Evolutionary conservation across 2,113 vertebrate species (phyloP).

Genomic region (Gymnocephalus cernua): DNA sequence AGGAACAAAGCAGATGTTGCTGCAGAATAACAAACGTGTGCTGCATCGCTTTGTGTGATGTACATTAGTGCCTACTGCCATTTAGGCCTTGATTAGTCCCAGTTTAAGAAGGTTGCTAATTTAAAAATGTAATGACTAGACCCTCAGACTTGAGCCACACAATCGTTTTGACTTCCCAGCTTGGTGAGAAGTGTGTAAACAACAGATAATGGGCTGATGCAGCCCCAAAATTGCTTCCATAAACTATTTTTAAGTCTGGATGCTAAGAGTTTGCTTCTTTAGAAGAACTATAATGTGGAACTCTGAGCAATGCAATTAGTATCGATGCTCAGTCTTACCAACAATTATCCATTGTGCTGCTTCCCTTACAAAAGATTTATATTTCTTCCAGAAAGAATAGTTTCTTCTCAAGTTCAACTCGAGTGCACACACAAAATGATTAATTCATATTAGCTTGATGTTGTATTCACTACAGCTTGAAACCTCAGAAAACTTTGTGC

Average conservation of each 20-base stretch:
- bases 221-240: constrained; percentile 58
- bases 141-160: constrained; percentile 47
- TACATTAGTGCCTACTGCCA: constrained; percentile 64
- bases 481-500: constrained; percentile 41
- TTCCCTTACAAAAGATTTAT: constrained; percentile 19
- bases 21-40: constrained; percentile 19
- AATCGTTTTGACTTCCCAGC: constrained; percentile 54
- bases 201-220: constrained; percentile 61
- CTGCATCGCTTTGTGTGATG: constrained; percentile 39
- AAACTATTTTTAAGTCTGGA: constrained; percentile 42
- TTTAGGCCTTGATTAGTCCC: constrained; percentile 57
- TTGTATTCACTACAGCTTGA: constrained; percentile 50
- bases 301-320: constrained; percentile 31
- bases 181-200: constrained; percentile 58
- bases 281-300: constrained; percentile 30
- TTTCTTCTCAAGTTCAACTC: constrained; percentile 12
- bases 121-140: constrained; percentile 49
- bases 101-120: constrained; percentile 55
- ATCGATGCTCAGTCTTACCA: constrained; percentile 23
- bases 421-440: constrained; percentile 34
- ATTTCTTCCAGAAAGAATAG: constrained; percentile 34
- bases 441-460: constrained; percentile 47
- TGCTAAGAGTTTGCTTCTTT: constrained; percentile 32
- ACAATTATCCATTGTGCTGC: constrained; percentile 28
- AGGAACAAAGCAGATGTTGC: constrained; percentile 34